Base-by-base conservation (phyloP, 2,888 invertebrate species). In the Chrysina gloriosa region DNA sequence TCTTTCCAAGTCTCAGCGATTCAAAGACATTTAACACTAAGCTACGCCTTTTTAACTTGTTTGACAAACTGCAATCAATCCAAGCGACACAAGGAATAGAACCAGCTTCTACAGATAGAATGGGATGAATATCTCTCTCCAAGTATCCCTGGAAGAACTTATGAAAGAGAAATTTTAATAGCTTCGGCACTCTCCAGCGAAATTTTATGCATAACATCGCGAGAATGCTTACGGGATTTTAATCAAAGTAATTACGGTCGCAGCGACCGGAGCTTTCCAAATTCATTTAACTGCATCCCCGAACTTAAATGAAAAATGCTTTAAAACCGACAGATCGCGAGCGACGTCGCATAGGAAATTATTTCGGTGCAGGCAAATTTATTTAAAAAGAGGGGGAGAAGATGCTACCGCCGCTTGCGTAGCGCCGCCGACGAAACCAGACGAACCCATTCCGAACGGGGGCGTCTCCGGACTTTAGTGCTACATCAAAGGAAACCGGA, bases 401-500 rank as follows among this genome's bases (percentile, higher is more conserved):
- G 19, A 9, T 36, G 5, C 36, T 11, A 7, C 45, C 9, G 21
- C 21, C 7, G 7, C 45, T 7, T 21, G 19, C 6, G 19, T 16
- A 9, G 4, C 2, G 14, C 31, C 7, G 2, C 7, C 14, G 19
- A 4, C 5, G 31, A 11, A 58, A 58, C 25, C 42, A 39, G 39
- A 58, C 39, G 58, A 58, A 25, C 14, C 39, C 25, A 58, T 52
- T 52, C 52, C 19, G 31, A 56, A 23, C 3, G 39, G 39, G 25
- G 9, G 23, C 14, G 39, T 58, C 39, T 25, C 25, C 25, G 34
- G 19, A 54, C 19, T 16, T 39, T 14, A 7, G 16, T 5, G 25
- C 25, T 23, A 58, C 58, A 58, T 58, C 58, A 58, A 58, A 58
- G 58, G 39, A 58, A 58, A 11, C 21, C 31, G 25, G 14, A 29